phyloP scores from a whole-genome alignment of 2,888 invertebrate species.

The Drosophila monieri region DNA sequence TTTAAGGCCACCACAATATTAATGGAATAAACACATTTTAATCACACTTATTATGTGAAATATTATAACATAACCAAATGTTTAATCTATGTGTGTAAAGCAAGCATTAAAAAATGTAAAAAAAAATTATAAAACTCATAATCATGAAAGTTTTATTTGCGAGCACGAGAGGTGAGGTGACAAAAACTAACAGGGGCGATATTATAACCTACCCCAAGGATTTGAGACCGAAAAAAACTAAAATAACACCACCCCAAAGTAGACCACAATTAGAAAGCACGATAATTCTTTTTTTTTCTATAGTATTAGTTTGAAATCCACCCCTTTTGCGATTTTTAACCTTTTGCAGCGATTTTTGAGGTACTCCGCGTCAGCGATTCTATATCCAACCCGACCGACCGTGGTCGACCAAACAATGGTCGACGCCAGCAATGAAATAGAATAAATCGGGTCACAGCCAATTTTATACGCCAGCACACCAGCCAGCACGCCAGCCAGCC shows the following conservation, averaged over 20 bases:
- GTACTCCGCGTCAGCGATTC: background rate
- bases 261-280: slow-evolving; percentile 31
- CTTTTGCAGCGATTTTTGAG: slow-evolving; percentile 10
- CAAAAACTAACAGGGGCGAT: background rate
- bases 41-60: slow-evolving; percentile 26
- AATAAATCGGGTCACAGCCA: slow-evolving; percentile 75
- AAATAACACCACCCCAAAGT: slow-evolving; percentile 20
- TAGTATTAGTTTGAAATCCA: slow-evolving; percentile 14
- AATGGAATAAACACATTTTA: slow-evolving; percentile 20
- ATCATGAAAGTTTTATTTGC: slow-evolving; percentile 27
- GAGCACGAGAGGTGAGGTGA: slow-evolving; percentile 10
- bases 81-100: slow-evolving; percentile 62
- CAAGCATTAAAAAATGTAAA: slow-evolving; percentile 51
- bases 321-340: slow-evolving; percentile 29
- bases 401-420: slow-evolving; percentile 29
- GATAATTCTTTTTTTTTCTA: slow-evolving; percentile 14
- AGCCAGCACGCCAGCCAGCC: background rate
- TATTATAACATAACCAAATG: slow-evolving; percentile 32
- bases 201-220: slow-evolving; percentile 2
- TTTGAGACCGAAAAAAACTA: slow-evolving; percentile 13
- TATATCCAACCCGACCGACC: slow-evolving; percentile 9
- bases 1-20: slow-evolving; percentile 2
- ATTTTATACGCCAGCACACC: slow-evolving; percentile 65
- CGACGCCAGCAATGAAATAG: slow-evolving; percentile 48
- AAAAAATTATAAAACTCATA: slow-evolving; percentile 52